phyloP scores from a whole-genome alignment of 64 coral and sea anemone genomes.

The Exaiptasia diaphana region DNA sequence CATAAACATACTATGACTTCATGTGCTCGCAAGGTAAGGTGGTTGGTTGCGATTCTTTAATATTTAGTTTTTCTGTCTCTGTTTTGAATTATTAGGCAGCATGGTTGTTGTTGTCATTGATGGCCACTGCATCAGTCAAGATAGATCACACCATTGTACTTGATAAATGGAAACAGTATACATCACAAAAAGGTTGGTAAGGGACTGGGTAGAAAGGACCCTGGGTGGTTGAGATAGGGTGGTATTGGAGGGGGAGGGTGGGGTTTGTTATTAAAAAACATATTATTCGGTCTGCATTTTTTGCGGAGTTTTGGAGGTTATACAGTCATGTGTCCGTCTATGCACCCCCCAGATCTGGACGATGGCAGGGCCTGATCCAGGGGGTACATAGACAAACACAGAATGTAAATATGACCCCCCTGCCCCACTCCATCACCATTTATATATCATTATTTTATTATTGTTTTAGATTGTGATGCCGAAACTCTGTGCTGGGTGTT shows the following conservation, averaged over 20 bases:
- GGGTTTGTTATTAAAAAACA: not conserved
- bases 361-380: too few relatives aligned
- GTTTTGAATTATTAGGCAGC: slow-evolving; percentile 54
- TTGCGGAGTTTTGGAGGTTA: not conserved
- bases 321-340: not conserved
- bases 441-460: not conserved
- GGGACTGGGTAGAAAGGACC: not conserved
- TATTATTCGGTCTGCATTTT: not conserved
- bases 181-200: slow-evolving; percentile 9
- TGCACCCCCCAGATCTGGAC: not conserved
- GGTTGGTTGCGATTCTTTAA: not conserved
- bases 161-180: slow-evolving; percentile 68
- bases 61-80: not conserved
- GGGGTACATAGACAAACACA: too few relatives aligned
- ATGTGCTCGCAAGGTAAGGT: too few relatives aligned
- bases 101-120: slow-evolving; percentile 82
- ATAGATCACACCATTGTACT: slow-evolving; percentile 69
- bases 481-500: slow-evolving; percentile 86
- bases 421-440: not conserved
- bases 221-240: too few relatives aligned
- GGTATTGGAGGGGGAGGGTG: not conserved
- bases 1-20: too few relatives aligned
- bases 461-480: slow-evolving; percentile 44
- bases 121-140: slow-evolving; percentile 71
- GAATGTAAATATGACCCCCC: too few relatives aligned